Evolutionary conservation across 2,113 vertebrate species (phyloP).

Genomic region (Toxotes chatareus): DNA sequence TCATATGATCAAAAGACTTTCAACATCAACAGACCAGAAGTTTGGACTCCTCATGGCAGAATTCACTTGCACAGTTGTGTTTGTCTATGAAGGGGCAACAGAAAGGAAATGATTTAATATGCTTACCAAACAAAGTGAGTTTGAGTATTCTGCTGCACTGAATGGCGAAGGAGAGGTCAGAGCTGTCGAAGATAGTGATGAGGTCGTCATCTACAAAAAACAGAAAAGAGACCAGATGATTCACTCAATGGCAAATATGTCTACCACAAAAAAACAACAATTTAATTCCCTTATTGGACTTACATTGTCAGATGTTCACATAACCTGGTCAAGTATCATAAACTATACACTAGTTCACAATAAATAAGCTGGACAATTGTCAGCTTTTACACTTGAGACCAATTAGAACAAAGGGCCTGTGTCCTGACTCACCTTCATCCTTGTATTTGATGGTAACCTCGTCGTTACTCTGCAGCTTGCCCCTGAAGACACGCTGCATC

Average conservation of each 20-base stretch:
- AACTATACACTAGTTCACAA: not conserved
- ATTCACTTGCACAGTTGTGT: not conserved
- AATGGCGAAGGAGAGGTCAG: conserved; percentile 98
- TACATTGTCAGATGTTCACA: no score
- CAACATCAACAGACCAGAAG: not conserved
- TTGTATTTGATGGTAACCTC: conserved; percentile 99
- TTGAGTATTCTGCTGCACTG: conserved; percentile 99
- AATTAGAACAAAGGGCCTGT: not conserved
- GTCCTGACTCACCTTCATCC: conserved; percentile 91
- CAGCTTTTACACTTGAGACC: not conserved
- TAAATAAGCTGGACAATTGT: not conserved
- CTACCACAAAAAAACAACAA: no score
- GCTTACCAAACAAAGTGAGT: conserved; percentile 95
- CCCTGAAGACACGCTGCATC: conserved; percentile 99
- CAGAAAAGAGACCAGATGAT: conserved; percentile 14
- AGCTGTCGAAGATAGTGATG: conserved; percentile 99
- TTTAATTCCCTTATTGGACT: no score
- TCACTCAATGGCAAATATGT: not conserved
- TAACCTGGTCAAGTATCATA: not conserved
- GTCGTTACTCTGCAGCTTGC: conserved; percentile 96
- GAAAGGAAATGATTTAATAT: conserved; percentile 30
- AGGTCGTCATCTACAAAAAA: conserved; percentile 94
- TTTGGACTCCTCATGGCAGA: not conserved
- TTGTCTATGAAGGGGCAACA: not conserved
- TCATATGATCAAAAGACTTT: not conserved